A percentile compares a stretch with the other conserved stretches of the same genome.
These are phyloP conservation scores for Oncorhynchus keta DNA, from an alignment of 2,113 vertebrate species.

Conservation along the genomic window DNA sequence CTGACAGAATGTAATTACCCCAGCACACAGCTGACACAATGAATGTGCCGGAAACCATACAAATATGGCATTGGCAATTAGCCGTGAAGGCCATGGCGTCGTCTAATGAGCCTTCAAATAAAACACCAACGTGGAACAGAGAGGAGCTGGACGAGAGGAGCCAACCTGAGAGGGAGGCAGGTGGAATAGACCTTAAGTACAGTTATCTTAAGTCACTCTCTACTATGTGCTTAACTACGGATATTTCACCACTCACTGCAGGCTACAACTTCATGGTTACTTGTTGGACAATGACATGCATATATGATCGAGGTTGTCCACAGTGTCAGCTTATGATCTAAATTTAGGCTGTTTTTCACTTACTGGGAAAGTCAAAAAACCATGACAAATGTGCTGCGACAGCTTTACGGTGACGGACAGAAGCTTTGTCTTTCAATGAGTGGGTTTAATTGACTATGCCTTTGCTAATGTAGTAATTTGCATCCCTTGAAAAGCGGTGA, in stretches of 20 bases:
- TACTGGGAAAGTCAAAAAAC: neutral
- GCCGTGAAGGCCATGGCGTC: neutral
- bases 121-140: neutral
- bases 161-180: neutral
- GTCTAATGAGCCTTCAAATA: neutral
- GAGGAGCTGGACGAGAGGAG: no score
- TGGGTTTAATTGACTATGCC: conserved; percentile 37
- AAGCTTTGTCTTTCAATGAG: conserved; percentile 2
- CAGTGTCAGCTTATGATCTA: neutral
- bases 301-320: neutral
- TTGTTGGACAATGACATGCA: neutral
- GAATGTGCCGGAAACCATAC: conserved; percentile 26
- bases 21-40: conserved; percentile 34
- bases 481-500: conserved; percentile 25
- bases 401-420: conserved; percentile 7
- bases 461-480: conserved; percentile 35
- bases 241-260: neutral
- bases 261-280: neutral
- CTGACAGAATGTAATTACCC: conserved; percentile 54
- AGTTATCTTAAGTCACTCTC: neutral
- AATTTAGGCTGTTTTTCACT: neutral
- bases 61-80: conserved; percentile 15
- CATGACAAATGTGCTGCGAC: neutral
- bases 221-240: neutral
- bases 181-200: neutral